These are phyloP conservation scores for Papilio aristodemus DNA, from an alignment of 1,140 invertebrate genomes.

Conservation along the genomic window DNA sequence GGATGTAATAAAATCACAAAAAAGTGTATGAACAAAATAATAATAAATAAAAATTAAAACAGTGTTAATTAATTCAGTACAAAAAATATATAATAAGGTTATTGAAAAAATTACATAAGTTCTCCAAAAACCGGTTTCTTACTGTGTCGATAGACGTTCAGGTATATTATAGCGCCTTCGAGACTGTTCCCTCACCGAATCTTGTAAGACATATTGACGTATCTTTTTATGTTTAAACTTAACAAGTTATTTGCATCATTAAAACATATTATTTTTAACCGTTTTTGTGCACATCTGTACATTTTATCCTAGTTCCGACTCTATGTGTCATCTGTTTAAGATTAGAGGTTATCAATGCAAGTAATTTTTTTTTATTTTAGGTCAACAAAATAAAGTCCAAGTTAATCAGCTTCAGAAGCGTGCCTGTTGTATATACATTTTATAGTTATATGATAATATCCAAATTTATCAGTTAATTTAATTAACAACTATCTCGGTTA, in stretches of 20 bases:
- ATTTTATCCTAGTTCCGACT: background rate
- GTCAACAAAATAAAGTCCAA: background rate
- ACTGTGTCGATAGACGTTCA: background rate
- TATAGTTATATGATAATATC: background rate
- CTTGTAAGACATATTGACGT: too few relatives aligned
- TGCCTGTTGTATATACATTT: background rate
- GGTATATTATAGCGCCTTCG: background rate
- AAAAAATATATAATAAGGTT: background rate
- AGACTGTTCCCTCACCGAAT: slow-evolving; percentile 1
- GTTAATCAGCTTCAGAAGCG: background rate
- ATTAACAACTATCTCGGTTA: too few relatives aligned
- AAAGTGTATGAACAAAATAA: too few relatives aligned
- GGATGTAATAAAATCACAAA: too few relatives aligned
- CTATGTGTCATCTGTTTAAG: background rate
- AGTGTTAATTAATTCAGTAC: background rate
- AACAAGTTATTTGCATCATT: too few relatives aligned
- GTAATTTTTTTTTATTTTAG: slow-evolving; percentile 3
- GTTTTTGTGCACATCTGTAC: background rate
- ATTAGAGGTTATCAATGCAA: slow-evolving; percentile 1
- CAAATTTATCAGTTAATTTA: too few relatives aligned
- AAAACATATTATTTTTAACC: background rate
- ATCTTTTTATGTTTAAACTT: too few relatives aligned
- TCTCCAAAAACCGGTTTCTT: background rate
- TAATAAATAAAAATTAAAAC: background rate
- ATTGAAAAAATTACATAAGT: slow-evolving; percentile 8